Percentiles rank a stretch among this genome's conserved stretches.
Conservation (phyloP, 2,113 vertebrate genomes). For the Elephas maximus region DNA sequence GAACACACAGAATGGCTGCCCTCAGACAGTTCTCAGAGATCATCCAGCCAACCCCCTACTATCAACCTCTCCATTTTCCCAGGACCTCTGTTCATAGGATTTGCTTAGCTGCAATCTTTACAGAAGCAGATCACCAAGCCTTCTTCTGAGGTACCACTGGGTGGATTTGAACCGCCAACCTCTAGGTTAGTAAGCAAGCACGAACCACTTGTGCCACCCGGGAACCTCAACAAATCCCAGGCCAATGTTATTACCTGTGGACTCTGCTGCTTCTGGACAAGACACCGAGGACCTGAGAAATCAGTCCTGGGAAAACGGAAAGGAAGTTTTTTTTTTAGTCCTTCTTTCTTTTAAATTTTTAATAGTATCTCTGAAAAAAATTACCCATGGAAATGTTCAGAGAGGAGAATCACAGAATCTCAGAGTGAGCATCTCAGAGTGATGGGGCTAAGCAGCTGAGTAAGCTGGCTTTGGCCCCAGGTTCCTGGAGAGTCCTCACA, state of each 20-base stretch:
- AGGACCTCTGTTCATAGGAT: background rate
- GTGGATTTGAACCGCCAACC: background rate
- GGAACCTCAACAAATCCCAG: background rate
- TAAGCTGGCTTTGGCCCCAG: background rate
- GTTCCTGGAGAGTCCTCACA: background rate
- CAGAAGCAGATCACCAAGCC: background rate
- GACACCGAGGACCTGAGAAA: background rate
- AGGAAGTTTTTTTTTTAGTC: background rate
- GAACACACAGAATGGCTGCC: background rate
- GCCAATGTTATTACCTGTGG: background rate
- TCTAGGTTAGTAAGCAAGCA: background rate
- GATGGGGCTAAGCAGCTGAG: background rate
- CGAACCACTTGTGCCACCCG: background rate
- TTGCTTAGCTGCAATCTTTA: background rate
- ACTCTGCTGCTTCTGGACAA: background rate
- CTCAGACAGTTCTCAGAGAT: background rate
- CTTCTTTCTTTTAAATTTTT: background rate
- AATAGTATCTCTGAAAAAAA: background rate
- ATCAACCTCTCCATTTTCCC: background rate
- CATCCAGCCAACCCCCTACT: rapidly evolving
- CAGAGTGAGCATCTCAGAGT: background rate
- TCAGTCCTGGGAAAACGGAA: background rate
- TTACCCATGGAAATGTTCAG: background rate
- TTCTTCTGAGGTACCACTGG: background rate
- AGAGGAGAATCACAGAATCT: background rate